Conservation (phyloP, 2,888 invertebrate genomes). For the Drosophila austrosaltans region DNA sequence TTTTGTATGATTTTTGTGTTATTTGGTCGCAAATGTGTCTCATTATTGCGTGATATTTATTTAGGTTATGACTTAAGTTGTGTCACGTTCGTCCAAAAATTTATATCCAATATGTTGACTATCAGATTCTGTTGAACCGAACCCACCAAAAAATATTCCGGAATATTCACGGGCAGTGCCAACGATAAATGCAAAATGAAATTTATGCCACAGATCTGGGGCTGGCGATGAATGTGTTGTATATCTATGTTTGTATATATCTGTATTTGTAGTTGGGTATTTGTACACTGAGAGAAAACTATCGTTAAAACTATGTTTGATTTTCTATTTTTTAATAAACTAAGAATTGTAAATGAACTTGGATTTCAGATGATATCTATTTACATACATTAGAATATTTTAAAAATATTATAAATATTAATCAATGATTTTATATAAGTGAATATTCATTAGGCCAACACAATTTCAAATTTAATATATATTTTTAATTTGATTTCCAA, state of each 20-base stretch:
- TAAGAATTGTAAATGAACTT: too few species aligned
- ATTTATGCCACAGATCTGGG: constrained; percentile 50
- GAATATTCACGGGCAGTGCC: constrained; percentile 57
- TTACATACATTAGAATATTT: too few species aligned
- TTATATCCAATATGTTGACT: constrained; percentile 74
- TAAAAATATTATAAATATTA: too few species aligned
- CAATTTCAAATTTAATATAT: too few species aligned
- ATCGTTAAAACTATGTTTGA: not conserved
- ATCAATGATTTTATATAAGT: too few species aligned
- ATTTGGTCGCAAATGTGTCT: constrained; percentile 71
- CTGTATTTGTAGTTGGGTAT: not conserved
- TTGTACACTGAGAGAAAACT: not conserved
- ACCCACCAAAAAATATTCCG: constrained; percentile 11
- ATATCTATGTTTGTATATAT: constrained; percentile 29
- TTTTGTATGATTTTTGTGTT: constrained; percentile 37
- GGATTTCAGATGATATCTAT: too few species aligned
- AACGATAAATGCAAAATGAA: constrained; percentile 35
- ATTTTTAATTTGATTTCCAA: too few species aligned
- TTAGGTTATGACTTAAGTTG: constrained; percentile 79
- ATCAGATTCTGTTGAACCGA: constrained; percentile 42
- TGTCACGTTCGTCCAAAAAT: constrained; percentile 70
- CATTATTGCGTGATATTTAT: constrained; percentile 77
- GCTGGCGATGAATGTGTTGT: constrained; percentile 35
- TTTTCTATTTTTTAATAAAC: too few species aligned
- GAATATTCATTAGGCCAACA: too few species aligned